phyloP scores from a whole-genome alignment of 2,113 vertebrate genomes.

The Rhineura floridana region DNA sequence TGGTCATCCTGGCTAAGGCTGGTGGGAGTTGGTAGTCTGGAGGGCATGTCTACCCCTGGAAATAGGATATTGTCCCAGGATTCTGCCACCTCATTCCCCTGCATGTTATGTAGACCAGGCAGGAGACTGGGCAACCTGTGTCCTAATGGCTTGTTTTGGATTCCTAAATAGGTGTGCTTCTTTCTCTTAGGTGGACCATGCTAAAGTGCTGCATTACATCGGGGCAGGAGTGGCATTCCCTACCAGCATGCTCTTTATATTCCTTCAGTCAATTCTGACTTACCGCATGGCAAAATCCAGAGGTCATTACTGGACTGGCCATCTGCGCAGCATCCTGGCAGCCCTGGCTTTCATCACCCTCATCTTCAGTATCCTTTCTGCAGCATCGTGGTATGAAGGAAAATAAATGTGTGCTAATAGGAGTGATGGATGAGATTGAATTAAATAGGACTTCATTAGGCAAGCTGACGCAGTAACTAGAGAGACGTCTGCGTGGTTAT shows the following conservation, averaged over 20 bases:
- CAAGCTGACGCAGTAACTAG: neutral
- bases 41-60: no score
- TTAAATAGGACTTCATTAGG: neutral
- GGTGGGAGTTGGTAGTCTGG: no score
- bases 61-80: neutral
- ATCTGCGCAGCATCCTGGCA: constrained; percentile 79
- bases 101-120: neutral
- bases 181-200: constrained; percentile 82
- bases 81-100: neutral
- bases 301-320: constrained; percentile 79
- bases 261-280: constrained; percentile 86
- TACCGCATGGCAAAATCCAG: constrained; percentile 86
- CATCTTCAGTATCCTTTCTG: constrained; percentile 87
- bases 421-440: neutral
- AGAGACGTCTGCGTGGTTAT: neutral
- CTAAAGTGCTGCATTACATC: constrained; percentile 87
- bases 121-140: no score
- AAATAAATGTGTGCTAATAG: no score
- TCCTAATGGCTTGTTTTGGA: neutral
- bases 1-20: no score
- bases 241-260: constrained; percentile 86
- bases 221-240: constrained; percentile 88
- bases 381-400: constrained; percentile 54
- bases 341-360: constrained; percentile 82
- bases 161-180: neutral